Percentiles rank a stretch among this genome's conserved stretches.
Evolutionary conservation across 2,888 invertebrate genomes (phyloP).

Genomic region (Macropis europaea): DNA sequence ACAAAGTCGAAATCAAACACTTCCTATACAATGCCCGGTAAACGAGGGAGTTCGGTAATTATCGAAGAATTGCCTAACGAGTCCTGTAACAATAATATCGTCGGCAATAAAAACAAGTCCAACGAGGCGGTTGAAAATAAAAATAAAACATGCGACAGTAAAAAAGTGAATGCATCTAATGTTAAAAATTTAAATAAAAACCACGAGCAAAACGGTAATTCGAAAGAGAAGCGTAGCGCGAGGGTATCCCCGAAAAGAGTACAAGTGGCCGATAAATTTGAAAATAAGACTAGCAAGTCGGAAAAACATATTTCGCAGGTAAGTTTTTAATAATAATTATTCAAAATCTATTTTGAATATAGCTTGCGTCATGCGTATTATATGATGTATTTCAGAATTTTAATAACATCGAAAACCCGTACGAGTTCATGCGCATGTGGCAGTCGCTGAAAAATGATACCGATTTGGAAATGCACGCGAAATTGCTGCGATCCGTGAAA

Average conservation of each 20-base stretch:
- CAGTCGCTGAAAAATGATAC: conserved; percentile 71
- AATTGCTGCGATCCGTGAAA: conserved; percentile 73
- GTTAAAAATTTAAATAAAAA: background rate
- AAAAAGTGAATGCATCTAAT: background rate
- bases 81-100: background rate
- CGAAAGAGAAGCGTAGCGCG: background rate
- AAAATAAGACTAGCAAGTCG: conserved; percentile 26
- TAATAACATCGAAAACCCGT: conserved; percentile 67
- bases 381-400: conserved; percentile 44
- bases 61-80: conserved; percentile 65
- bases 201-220: background rate
- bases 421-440: conserved; percentile 77
- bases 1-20: conserved; percentile 52
- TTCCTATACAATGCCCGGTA: conserved; percentile 32
- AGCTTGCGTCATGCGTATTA: too few relatives aligned
- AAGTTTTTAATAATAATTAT: background rate
- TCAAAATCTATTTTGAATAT: background rate
- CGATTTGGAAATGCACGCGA: conserved; percentile 70
- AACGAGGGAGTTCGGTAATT: conserved; percentile 39
- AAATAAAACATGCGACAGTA: background rate
- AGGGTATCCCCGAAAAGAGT: background rate
- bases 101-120: background rate
- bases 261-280: conserved; percentile 11
- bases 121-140: background rate
- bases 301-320: conserved; percentile 27